A percentile compares a stretch with the other conserved stretches of the same genome.
These are phyloP conservation scores for Pleuronectes platessa DNA, from an alignment of 2,113 vertebrate species.

Conservation along the genomic window DNA sequence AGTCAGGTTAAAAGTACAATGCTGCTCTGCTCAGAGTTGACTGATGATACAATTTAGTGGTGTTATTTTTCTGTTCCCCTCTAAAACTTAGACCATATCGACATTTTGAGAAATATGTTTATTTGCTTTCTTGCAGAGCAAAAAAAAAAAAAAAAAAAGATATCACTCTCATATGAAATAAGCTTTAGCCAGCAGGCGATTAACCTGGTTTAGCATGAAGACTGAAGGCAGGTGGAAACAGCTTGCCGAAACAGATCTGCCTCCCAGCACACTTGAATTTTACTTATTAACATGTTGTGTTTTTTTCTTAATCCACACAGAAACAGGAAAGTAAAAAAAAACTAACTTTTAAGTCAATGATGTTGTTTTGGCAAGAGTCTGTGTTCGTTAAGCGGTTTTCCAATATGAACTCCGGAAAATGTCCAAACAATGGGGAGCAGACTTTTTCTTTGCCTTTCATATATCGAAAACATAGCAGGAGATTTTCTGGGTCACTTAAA, in stretches of 20 bases:
- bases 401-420: too few species aligned
- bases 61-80: not conserved
- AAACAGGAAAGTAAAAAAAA: not conserved
- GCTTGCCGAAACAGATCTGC: not conserved
- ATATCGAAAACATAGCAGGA: too few species aligned
- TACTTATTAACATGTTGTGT: not conserved
- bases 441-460: too few species aligned
- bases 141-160: not conserved
- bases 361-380: too few species aligned
- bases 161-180: not conserved
- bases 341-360: not conserved
- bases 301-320: not conserved
- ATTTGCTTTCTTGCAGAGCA: not conserved
- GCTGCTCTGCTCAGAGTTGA: not conserved
- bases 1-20: not conserved
- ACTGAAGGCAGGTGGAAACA: not conserved
- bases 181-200: not conserved
- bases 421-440: too few species aligned
- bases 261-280: not conserved
- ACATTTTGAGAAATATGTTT: not conserved
- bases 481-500: too few species aligned
- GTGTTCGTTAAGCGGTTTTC: too few species aligned
- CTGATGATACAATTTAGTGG: not conserved
- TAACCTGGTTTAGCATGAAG: not conserved
- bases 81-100: not conserved